Conservation (phyloP, 1,140 invertebrate species). For the Triops cancriformis region DNA sequence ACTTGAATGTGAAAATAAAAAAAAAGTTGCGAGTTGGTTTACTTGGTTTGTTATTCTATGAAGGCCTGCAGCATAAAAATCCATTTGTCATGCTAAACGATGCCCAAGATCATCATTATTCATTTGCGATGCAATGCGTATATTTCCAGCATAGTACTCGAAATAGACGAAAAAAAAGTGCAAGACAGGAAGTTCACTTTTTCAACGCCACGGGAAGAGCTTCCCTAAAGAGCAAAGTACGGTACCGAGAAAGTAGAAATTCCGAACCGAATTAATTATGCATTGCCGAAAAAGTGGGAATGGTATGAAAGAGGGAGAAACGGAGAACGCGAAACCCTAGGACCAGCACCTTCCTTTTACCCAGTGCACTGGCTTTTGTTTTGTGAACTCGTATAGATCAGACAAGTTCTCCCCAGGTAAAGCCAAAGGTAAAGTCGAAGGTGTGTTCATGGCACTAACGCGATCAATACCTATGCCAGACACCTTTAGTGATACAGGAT, state of each 20-base stretch:
- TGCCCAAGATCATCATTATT: not conserved
- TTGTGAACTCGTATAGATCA: slow-evolving; percentile 9
- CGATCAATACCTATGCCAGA: slow-evolving; percentile 6
- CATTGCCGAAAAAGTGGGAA: too few species aligned
- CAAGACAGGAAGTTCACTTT: not conserved
- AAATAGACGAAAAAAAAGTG: not conserved
- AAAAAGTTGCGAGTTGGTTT: not conserved
- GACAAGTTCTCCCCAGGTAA: not conserved
- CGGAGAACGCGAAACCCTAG: too few species aligned
- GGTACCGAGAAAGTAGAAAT: too few species aligned
- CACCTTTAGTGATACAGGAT: not conserved
- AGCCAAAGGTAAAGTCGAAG: slow-evolving; percentile 5
- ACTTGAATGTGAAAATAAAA: not conserved
- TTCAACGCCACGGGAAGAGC: not conserved
- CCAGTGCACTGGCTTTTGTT: not conserved
- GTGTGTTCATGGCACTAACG: not conserved
- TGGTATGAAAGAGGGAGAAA: too few species aligned
- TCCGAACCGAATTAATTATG: too few species aligned
- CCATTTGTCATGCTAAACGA: slow-evolving; percentile 10
- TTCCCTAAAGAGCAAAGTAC: too few species aligned
- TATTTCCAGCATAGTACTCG: not conserved
- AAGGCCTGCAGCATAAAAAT: not conserved
- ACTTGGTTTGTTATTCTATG: not conserved
- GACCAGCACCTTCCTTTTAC: not conserved
- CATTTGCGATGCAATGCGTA: not conserved